phyloP scores from a whole-genome alignment of 2,113 vertebrate genomes.

The Lonchura striata region DNA sequence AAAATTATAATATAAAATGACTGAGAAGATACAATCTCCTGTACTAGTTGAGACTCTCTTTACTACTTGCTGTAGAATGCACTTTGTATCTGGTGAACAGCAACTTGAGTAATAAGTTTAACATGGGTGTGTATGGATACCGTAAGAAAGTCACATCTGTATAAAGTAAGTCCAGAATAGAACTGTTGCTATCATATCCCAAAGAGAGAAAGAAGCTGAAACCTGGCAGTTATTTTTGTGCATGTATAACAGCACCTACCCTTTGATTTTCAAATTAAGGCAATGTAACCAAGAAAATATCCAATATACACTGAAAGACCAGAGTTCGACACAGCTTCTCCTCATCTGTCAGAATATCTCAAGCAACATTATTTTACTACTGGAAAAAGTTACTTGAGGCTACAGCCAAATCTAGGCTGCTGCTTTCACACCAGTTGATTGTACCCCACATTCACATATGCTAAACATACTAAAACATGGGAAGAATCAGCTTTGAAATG shows the following conservation, averaged over 20 bases:
- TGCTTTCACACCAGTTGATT: neutral
- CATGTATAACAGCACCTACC: neutral
- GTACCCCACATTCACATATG: neutral
- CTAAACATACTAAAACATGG: neutral
- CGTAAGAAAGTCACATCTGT: neutral
- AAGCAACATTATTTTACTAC: neutral
- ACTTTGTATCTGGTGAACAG: neutral
- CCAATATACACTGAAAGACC: neutral
- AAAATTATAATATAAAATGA: neutral
- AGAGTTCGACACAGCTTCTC: neutral
- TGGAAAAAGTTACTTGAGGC: neutral
- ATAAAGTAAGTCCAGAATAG: neutral
- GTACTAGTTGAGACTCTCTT: neutral
- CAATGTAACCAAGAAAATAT: neutral
- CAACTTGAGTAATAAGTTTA: neutral
- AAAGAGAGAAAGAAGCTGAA: neutral
- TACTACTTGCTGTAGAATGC: neutral
- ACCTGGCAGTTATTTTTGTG: neutral
- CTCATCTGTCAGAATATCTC: neutral
- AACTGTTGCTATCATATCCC: neutral
- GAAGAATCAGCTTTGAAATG: neutral
- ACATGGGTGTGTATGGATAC: rapidly evolving
- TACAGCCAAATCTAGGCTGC: neutral
- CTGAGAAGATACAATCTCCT: neutral
- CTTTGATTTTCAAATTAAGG: neutral